Evolutionary conservation across 1,140 invertebrate genomes (phyloP), one percentile per base, ranked within the genome.

Genomic region (Brachionus rotundiformis): DNA sequence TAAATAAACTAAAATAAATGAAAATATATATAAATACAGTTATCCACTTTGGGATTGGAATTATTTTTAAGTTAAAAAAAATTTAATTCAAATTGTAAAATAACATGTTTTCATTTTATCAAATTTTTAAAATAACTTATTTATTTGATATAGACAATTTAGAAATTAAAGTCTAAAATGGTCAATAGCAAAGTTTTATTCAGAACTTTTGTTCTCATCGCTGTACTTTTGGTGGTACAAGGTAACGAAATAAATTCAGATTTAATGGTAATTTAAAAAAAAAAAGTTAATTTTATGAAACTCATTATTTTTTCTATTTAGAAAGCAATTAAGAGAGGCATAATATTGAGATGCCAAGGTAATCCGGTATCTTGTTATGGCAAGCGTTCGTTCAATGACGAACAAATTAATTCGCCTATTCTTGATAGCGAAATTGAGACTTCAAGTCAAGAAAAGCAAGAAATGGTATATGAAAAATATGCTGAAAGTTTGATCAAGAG

Each of bases 301-400:
- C 1, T 3, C 4, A 3, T 68, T 5, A 68, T 33, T 33, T 33
- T 68, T 68, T 16, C 4, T 1, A 16, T 68, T 68, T 73, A 73
- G 68, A 73, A 73, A 73, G 36, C 68, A 29, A 73, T 63, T 31
- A 79, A 79, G 29, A 36, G 76, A 54, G 76, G 76, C 10, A 79
- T 79, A 33, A 79, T 79, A 27, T 31, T 79, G 23, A 11, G 59
- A 29, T 79, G 76, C 19, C 76, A 79, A 27, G 76, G 76, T 63
- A 79, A 79, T 79, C 76, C 76, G 59, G 76, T 79, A 33, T 79
- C 76, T 54, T 79, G 76, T 39, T 79, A 79, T 39, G 76, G 76
- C 3, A 79, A 79, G 25, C 44, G 76, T n/a, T 79, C 76, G 25
- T 29, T n/a, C 25, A 54, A 25, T 19, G 47, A 59, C 16, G 76